Conservation (phyloP, 1,140 invertebrate species). For the Euura saliciscinereae region DNA sequence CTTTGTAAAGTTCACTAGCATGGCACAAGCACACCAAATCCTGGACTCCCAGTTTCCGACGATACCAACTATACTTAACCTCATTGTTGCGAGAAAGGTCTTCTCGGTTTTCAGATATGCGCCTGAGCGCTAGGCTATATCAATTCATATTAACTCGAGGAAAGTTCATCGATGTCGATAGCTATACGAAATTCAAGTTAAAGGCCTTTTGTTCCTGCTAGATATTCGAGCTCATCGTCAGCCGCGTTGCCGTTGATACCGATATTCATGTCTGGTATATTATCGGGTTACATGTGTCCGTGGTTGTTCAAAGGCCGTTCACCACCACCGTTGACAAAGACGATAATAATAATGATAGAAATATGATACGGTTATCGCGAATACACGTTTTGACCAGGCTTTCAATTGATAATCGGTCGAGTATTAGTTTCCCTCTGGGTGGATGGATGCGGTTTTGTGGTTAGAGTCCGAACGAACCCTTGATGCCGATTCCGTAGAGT, state of each 20-base stretch:
- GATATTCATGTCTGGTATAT: neutral
- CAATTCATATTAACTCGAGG: too few species aligned
- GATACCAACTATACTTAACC: neutral
- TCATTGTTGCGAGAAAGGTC: neutral
- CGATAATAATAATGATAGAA: neutral
- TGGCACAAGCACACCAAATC: neutral
- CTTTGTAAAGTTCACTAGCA: neutral
- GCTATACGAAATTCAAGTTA: neutral
- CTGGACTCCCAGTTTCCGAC: neutral
- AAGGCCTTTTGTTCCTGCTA: neutral
- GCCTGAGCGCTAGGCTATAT: neutral
- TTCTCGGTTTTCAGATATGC: neutral
- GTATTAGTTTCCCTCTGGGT: neutral
- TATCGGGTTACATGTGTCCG: neutral
- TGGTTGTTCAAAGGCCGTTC: neutral
- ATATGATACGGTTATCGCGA: neutral
- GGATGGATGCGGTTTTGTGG: slow-evolving; percentile 2
- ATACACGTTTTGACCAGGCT: neutral
- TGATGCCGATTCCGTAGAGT: neutral
- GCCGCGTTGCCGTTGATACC: neutral
- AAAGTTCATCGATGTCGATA: too few species aligned
- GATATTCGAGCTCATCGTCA: neutral
- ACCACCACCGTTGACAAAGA: neutral
- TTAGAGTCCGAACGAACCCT: neutral
- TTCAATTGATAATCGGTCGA: neutral